Conservation (phyloP, 1,140 invertebrate genomes). For the Sarcophaga peregrina region DNA sequence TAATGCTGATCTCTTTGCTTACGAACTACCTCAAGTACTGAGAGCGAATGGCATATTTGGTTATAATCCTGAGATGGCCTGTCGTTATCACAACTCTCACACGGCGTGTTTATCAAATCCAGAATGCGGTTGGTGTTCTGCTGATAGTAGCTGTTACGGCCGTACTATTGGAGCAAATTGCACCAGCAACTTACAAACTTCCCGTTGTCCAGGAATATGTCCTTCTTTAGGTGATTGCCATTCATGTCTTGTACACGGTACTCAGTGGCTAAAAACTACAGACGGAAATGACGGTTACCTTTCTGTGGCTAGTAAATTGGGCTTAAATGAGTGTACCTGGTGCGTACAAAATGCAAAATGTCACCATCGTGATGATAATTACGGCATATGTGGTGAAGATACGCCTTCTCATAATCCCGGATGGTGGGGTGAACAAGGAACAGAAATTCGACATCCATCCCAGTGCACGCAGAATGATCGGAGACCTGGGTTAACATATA, state of each 20-base stretch:
- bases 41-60: slow-evolving; percentile 70
- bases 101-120: slow-evolving; percentile 87
- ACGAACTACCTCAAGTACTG: slow-evolving; percentile 80
- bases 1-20: slow-evolving; percentile 82
- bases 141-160: slow-evolving; percentile 84
- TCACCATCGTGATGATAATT: slow-evolving; percentile 87
- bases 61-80: slow-evolving; percentile 78
- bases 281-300: slow-evolving; percentile 64
- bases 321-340: slow-evolving; percentile 86
- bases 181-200: slow-evolving; percentile 88
- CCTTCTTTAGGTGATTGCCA: slow-evolving; percentile 87
- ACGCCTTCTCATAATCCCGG: slow-evolving; percentile 81
- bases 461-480: slow-evolving; percentile 84
- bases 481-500: slow-evolving; percentile 87
- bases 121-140: slow-evolving; percentile 93
- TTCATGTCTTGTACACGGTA: slow-evolving; percentile 83
- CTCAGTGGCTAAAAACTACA: slow-evolving; percentile 53
- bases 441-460: slow-evolving; percentile 80
- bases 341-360: slow-evolving; percentile 93
- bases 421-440: slow-evolving; percentile 89
- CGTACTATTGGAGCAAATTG: slow-evolving; percentile 84
- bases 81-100: slow-evolving; percentile 77
- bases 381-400: slow-evolving; percentile 84
- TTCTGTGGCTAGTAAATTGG: slow-evolving; percentile 81
- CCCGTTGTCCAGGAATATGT: slow-evolving; percentile 88